Percentiles rank a stretch among this genome's conserved stretches.
These are phyloP conservation scores for Larimichthys polyactis DNA, from an alignment of 2,113 vertebrate genomes.

Conservation along the genomic window DNA sequence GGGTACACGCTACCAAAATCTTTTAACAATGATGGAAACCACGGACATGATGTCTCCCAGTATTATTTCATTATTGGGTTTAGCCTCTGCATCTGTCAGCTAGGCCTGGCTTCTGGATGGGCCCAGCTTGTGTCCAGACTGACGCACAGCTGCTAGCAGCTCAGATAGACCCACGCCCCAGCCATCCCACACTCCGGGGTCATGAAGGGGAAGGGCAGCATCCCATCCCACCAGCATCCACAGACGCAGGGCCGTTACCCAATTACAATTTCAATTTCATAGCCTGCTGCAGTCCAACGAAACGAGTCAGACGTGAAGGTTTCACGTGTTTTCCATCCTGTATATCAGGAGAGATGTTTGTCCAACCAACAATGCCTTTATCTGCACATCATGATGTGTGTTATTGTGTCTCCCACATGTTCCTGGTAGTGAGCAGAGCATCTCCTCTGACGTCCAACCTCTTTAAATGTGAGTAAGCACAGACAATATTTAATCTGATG, in stretches of 20 bases:
- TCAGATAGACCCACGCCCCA: constrained; percentile 39
- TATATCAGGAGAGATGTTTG: neutral
- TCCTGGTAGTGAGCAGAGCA: constrained; percentile 33
- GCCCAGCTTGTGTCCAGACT: constrained; percentile 76
- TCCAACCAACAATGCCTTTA: constrained; percentile 17
- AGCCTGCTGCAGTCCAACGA: constrained; percentile 41
- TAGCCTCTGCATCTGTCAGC: constrained; percentile 81
- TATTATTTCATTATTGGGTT: constrained; percentile 84
- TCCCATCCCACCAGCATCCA: constrained; percentile 41
- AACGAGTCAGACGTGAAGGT: constrained; percentile 15
- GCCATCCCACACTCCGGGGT: constrained; percentile 54
- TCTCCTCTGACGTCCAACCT: constrained; percentile 35
- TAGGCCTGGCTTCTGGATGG: constrained; percentile 72
- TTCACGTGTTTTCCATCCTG: neutral
- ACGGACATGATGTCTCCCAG: constrained; percentile 84
- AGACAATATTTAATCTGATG: constrained; percentile 73
- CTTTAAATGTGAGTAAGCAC: constrained; percentile 59
- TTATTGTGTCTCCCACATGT: constrained; percentile 22
- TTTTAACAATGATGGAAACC: constrained; percentile 87
- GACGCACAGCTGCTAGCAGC: constrained; percentile 74
- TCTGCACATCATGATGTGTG: constrained; percentile 40
- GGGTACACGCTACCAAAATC: constrained; percentile 81
- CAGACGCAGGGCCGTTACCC: constrained; percentile 40
- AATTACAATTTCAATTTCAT: constrained; percentile 49
- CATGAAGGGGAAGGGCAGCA: constrained; percentile 59